A percentile compares a stretch with the other conserved stretches of the same genome.
Evolutionary conservation across 2,888 invertebrate species (phyloP).

Genomic region (Agonopterix arenella): DNA sequence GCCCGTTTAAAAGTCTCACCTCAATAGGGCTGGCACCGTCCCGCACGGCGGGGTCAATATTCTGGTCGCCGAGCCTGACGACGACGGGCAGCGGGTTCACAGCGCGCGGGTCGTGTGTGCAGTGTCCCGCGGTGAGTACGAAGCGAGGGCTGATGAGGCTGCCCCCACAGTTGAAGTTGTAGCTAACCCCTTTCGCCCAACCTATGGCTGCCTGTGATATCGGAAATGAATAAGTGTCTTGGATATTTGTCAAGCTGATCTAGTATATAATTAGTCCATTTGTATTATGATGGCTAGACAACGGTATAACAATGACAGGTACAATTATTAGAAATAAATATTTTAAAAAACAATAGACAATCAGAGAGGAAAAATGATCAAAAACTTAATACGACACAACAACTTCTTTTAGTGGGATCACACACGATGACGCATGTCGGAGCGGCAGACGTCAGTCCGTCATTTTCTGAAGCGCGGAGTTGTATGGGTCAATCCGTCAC

Average conservation of each 20-base stretch:
- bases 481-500: no score
- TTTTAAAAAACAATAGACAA: no score
- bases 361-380: no score
- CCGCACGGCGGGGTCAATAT: slow-evolving; percentile 53
- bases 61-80: slow-evolving; percentile 77
- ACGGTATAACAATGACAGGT: background rate
- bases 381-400: no score
- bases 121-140: slow-evolving; percentile 81
- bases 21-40: slow-evolving; percentile 70
- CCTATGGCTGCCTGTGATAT: slow-evolving; percentile 48
- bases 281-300: no score
- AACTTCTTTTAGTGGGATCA: no score
- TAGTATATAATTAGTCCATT: no score
- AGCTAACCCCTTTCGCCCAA: slow-evolving; percentile 37
- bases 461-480: no score
- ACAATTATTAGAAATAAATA: no score
- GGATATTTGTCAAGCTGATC: background rate
- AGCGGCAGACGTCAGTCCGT: no score
- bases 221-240: background rate
- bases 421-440: no score
- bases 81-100: slow-evolving; percentile 52
- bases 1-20: slow-evolving; percentile 10
- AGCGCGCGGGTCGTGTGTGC: slow-evolving; percentile 26
- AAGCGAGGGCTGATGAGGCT: slow-evolving; percentile 79
- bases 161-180: slow-evolving; percentile 80